Conservation (phyloP, 2,888 invertebrate species). For the Nymphalis c-album region DNA sequence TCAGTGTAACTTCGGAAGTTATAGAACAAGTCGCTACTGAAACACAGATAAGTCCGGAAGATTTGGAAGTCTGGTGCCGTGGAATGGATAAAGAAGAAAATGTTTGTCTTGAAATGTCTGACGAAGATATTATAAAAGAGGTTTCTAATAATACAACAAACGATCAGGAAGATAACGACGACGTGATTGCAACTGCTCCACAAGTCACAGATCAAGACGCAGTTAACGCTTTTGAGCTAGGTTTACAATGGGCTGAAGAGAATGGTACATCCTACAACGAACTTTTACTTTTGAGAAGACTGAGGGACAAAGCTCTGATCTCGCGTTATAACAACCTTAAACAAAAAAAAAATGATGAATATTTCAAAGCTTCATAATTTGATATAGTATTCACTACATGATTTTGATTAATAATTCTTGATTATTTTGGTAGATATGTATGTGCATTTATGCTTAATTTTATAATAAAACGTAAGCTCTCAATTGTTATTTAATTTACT, state of each 20-base stretch:
- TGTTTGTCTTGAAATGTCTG: too few species aligned
- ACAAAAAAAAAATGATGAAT: conserved; percentile 36
- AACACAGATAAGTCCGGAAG: too few species aligned
- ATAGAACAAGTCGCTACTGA: too few species aligned
- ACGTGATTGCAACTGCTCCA: conserved; percentile 41
- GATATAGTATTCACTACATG: too few species aligned
- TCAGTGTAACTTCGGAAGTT: too few species aligned
- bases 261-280: conserved; percentile 44
- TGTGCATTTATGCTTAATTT: conserved; percentile 30
- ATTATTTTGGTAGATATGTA: conserved; percentile 30
- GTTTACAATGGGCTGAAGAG: conserved; percentile 46
- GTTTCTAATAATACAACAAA: too few species aligned
- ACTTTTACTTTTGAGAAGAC: conserved; percentile 42
- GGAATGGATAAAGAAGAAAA: too few species aligned
- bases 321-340: conserved; percentile 38
- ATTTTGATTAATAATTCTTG: conserved; percentile 30
- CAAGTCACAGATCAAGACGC: conserved; percentile 41
- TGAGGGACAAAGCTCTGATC: conserved; percentile 37
- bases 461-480: conserved; percentile 23
- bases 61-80: too few species aligned
- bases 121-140: too few species aligned
- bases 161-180: conserved; percentile 38
- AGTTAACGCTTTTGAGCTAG: conserved; percentile 46
- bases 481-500: conserved; percentile 26
- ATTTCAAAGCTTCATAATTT: conserved; percentile 35